Conservation (phyloP, 2,888 invertebrate species). For the Incurvaria masculella region DNA sequence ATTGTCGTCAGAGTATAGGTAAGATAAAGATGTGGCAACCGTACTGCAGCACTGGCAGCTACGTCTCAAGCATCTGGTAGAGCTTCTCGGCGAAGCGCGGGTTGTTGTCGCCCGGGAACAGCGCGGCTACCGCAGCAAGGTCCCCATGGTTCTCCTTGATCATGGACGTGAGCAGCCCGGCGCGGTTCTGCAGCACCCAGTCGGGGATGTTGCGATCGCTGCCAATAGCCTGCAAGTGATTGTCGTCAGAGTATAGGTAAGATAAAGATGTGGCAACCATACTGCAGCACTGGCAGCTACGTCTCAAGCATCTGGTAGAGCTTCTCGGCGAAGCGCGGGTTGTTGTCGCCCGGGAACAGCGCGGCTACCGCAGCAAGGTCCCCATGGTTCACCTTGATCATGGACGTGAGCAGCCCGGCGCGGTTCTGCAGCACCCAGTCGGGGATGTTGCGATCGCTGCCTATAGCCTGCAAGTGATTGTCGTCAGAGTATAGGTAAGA, state of each 20-base stretch:
- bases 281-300: conserved; percentile 82
- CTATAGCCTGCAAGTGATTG: conserved; percentile 80
- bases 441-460: conserved; percentile 81
- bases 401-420: conserved; percentile 70
- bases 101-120: conserved; percentile 49
- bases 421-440: conserved; percentile 79
- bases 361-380: conserved; percentile 71
- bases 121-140: conserved; percentile 66
- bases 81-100: conserved; percentile 69
- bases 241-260: too few species aligned
- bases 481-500: too few species aligned
- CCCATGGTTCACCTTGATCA: conserved; percentile 81
- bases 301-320: conserved; percentile 84
- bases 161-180: conserved; percentile 71
- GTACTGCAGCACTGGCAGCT: conserved; percentile 79
- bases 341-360: conserved; percentile 49
- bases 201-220: conserved; percentile 84
- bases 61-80: conserved; percentile 85
- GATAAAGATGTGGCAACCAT: conserved; percentile 82
- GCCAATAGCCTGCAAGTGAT: conserved; percentile 79
- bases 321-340: conserved; percentile 65
- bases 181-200: conserved; percentile 75
- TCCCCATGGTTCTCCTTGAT: conserved; percentile 84
- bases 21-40: conserved; percentile 84
- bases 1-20: too few species aligned